These are phyloP conservation scores for Ceratina calcarata DNA, from an alignment of 1,140 invertebrate genomes.

Conservation along the genomic window DNA sequence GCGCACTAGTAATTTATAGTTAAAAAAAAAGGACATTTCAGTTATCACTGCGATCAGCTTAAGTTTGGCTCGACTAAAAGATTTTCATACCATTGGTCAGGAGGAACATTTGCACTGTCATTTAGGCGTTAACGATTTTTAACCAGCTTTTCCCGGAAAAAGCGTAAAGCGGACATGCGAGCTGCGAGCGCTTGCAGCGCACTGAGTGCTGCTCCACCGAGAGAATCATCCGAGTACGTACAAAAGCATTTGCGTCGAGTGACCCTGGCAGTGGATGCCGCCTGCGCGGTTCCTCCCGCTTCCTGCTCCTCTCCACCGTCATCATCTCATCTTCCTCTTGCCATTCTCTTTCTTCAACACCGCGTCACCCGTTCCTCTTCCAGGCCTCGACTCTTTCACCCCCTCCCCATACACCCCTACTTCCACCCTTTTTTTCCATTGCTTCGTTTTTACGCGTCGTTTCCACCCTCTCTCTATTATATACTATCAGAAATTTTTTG, in stretches of 20 bases:
- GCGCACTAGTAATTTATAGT: not conserved
- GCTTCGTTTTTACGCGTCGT: not conserved
- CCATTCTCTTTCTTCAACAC: not conserved
- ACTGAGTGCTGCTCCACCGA: conserved; percentile 68
- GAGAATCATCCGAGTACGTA: conserved; percentile 50
- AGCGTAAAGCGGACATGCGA: conserved; percentile 54
- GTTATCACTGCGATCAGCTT: too few species aligned
- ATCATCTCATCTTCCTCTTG: not conserved
- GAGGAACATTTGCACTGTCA: not conserved
- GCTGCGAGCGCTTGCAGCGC: conserved; percentile 72
- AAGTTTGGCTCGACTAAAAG: too few species aligned
- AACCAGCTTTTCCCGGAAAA: not conserved
- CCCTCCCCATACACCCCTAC: too few species aligned
- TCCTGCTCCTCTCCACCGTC: not conserved
- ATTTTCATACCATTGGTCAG: too few species aligned
- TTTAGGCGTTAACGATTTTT: not conserved
- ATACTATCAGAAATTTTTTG: too few species aligned
- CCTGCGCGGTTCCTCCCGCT: conserved; percentile 71
- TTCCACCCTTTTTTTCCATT: not conserved
- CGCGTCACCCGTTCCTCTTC: not conserved
- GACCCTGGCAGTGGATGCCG: conserved; percentile 79
- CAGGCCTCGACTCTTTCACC: not conserved
- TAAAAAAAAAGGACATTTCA: not conserved
- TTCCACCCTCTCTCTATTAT: not conserved
- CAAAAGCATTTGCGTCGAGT: conserved; percentile 58